Evolutionary conservation across 2,113 vertebrate genomes (phyloP).

Genomic region (Tamias sibiricus): DNA sequence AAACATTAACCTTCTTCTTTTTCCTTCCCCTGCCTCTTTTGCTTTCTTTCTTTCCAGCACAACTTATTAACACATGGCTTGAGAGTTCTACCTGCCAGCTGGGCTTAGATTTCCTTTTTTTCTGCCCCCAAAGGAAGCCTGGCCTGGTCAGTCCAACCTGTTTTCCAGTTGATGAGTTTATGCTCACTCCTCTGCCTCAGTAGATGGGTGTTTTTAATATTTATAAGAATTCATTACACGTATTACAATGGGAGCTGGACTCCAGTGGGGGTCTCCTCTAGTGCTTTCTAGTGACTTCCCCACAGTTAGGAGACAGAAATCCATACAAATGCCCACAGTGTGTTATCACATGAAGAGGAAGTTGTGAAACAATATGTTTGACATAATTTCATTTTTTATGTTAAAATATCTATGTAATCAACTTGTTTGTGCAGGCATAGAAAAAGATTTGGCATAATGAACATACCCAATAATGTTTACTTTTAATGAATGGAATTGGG

Average conservation of each 20-base stretch:
- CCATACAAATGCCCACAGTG: neutral
- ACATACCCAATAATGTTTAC: neutral
- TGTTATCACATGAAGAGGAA: neutral
- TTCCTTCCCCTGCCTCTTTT: neutral
- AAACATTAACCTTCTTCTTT: neutral
- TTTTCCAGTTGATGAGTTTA: neutral
- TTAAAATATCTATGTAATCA: neutral
- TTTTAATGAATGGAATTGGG: neutral
- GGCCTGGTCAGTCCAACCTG: neutral
- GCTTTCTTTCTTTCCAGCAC: neutral
- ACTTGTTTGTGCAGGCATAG: neutral
- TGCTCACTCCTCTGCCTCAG: neutral
- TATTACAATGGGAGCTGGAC: neutral
- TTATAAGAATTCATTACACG: neutral
- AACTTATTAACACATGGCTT: neutral
- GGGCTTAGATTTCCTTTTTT: neutral
- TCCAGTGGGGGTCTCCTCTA: neutral
- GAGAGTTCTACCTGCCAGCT: neutral
- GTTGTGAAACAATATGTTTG: neutral
- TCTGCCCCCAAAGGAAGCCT: neutral
- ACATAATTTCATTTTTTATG: neutral
- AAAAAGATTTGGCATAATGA: neutral
- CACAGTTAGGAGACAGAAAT: neutral
- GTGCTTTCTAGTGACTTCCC: neutral
- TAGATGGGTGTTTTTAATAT: neutral